These are phyloP conservation scores for Caenorhabditis sulstoni DNA, from an alignment of 2,888 invertebrate species.

Conservation along the genomic window DNA sequence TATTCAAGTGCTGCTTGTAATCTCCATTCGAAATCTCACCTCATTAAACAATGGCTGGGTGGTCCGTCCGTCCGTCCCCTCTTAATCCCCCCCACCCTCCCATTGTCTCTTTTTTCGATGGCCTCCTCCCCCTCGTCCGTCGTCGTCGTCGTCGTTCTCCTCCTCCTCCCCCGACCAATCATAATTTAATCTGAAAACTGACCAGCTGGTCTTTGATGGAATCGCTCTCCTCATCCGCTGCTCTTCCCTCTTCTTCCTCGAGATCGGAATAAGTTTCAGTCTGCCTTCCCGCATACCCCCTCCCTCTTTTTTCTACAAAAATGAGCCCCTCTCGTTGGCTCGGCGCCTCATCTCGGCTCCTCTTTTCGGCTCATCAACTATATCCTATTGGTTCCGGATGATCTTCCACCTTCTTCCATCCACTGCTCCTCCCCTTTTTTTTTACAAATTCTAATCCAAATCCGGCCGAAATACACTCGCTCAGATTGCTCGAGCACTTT, in stretches of 20 bases:
- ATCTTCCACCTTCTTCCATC: slow-evolving; percentile 21
- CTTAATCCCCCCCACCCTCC: neutral
- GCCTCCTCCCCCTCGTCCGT: neutral
- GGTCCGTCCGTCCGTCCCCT: neutral
- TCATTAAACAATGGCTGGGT: slow-evolving; percentile 29
- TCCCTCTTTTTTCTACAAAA: neutral
- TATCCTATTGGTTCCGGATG: slow-evolving; percentile 17
- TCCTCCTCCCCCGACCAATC: neutral
- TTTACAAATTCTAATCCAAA: too few species aligned
- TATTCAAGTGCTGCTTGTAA: slow-evolving; percentile 29
- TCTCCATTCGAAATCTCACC: slow-evolving; percentile 46
- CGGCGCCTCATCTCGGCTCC: too few species aligned
- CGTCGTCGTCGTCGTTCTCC: too few species aligned
- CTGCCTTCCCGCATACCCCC: too few species aligned
- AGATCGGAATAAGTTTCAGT: too few species aligned
- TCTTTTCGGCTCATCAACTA: neutral
- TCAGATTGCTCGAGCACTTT: slow-evolving; percentile 5
- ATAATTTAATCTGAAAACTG: slow-evolving; percentile 7
- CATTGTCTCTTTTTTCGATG: slow-evolving; percentile 20
- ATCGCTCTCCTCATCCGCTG: slow-evolving; percentile 4
- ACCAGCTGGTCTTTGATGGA: neutral
- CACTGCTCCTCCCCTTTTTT: too few species aligned
- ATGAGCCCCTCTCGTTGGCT: neutral
- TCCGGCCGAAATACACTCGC: neutral
- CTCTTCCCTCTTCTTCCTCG: neutral